Evolutionary conservation across 92 coral and sea anemone species (phyloP).

Genomic region (Epizoanthus scotinus): DNA sequence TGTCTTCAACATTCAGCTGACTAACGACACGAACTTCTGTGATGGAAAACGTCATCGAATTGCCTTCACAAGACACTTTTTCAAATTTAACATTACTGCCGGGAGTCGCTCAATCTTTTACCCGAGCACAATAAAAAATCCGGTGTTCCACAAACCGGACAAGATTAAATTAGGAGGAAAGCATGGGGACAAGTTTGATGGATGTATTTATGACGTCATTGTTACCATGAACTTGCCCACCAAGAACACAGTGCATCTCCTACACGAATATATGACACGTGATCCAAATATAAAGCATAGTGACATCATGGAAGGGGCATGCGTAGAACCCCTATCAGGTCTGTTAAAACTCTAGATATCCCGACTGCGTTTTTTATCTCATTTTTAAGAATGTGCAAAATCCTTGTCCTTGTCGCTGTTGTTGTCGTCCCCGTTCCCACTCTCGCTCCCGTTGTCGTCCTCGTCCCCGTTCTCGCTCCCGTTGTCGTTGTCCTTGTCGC

Average conservation of each 20-base stretch:
- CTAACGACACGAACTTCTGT: constrained; percentile 1
- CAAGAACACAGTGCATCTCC: no score
- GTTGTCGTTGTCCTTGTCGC: no score
- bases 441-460: no score
- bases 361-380: no score
- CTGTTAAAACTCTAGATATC: neutral
- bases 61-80: constrained; percentile 1
- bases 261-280: no score
- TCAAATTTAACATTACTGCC: neutral
- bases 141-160: constrained; percentile 33
- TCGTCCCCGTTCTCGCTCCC: no score
- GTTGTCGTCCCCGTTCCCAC: no score
- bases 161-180: constrained; percentile 33
- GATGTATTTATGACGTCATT: constrained; percentile 36
- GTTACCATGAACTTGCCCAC: constrained; percentile 7
- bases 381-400: no score
- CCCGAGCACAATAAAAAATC: neutral
- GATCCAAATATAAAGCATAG: constrained; percentile 2
- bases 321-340: constrained; percentile 29
- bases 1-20: constrained; percentile 2
- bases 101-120: neutral
- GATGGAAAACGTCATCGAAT: constrained; percentile 25
- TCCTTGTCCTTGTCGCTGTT: no score
- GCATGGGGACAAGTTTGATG: constrained; percentile 17
- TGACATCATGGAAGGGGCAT: constrained; percentile 32